Evolutionary conservation across 2,797 vertebrate species (phyloP), one percentile per base, ranked within the genome.

Genomic region (Chelmon rostratus): DNA sequence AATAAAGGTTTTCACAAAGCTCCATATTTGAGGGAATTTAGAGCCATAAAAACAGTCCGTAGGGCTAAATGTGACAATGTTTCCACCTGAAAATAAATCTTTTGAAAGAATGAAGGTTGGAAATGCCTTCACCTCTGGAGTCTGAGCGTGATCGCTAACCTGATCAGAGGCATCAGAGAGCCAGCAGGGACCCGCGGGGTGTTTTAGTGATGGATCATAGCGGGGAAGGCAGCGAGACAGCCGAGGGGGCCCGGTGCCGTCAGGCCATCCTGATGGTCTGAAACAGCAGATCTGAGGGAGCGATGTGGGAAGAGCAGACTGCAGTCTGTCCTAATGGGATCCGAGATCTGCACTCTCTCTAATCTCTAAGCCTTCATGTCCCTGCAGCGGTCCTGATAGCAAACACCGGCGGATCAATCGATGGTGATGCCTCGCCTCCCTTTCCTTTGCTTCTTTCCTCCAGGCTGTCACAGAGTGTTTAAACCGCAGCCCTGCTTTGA

Each of bases 191-290:
- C 77, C 86, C 10, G 13, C 73, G 79, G 40, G 63, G 40, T 72
- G 79, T 73, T 88, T 88, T 65, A 85, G 54, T 84, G 84, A 86
- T 86, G 86, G 76, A 88, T 81, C 75, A 87, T 73, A 73, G 69
- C 46, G 59, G 49, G 58, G 61, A 74, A 42, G 50, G 23, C 63
- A 54, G 58, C 62, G 42, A 79, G 63, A 69, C 0, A 31, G 78
- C 33, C 1, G 23, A 70, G 31, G 78, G 78, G 79, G 54, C 12
- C 25, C 5, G 64, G 82, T 75, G 78, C 57, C 28, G 68, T 73
- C 81, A 67, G 73, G 73, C 66, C 70, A 33, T 53, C 70, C 75
- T 77, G 65, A 78, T 67, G 82, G 71, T 81, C 84, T 87, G 73
- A 85, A 87, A 85, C 67, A 86, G 85, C 77, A 87, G 86, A 92